Base-by-base conservation (phyloP, 2,113 vertebrate genomes). In the Misgurnus anguillicaudatus region DNA sequence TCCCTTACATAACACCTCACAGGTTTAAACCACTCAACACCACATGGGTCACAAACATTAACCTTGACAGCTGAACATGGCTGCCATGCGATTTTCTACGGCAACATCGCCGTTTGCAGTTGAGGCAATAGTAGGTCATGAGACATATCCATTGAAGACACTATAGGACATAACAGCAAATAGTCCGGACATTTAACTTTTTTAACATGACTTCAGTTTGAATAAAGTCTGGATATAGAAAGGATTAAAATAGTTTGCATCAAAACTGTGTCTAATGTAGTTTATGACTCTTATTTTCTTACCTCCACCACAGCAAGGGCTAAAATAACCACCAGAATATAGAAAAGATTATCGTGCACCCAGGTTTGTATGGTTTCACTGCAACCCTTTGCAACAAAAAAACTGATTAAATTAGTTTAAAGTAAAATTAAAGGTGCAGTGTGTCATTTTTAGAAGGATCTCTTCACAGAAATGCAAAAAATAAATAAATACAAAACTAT, bases 41-140 rank as follows among this genome's bases (percentile, higher is more conserved):
- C 51, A 60, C 55, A 69, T 55, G 0, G n/a, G 19, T 75, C 58
- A 75, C 71, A 83, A 47, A 70, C 62, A 65, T 82, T 68, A 31
- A 87, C 86, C 86, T 87, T 78, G 85, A 86, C 13, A 86, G 21
- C 64, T 85, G 86, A 80, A 82, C 79, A 63, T 85, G 82, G 41
- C 80, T 85, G 77, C 75, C 82, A 57, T 83, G 68, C 19, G 82
- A 70, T 55, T 85, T 82, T 82, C 77, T 77, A 1, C 4, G 80
- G 36, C 83, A 84, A 77, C 81, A 81, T 13, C 68, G 82, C 45
- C 47, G 57, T 13, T 60, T 58, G n/a, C 39, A 38, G 42, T 69
- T 85, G 57, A 87, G 64, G 69, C 81, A 87, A 66, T 72, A 84
- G 63, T 82, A 81, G 9, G 60, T 53, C 51, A 82, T 7, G 51